Percentiles rank a stretch among this genome's conserved stretches.
Evolutionary conservation across 2,888 invertebrate species (phyloP).

Genomic region (Erynnis tages): DNA sequence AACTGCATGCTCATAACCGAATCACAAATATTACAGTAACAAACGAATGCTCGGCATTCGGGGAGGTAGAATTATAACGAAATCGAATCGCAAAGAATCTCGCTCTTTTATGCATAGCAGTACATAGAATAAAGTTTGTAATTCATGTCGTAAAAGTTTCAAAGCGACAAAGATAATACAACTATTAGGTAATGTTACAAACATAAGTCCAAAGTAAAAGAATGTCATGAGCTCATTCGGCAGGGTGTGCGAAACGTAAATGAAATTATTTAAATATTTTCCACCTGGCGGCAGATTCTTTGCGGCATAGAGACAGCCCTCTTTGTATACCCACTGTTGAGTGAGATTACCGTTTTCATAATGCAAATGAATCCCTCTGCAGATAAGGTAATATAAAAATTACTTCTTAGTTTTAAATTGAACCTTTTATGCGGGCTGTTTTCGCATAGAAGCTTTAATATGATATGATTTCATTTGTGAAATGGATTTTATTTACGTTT

Average conservation of each 20-base stretch:
- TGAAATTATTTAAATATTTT: conserved; percentile 49
- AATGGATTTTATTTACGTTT: no score
- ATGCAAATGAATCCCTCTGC: conserved; percentile 38
- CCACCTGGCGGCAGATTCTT: conserved; percentile 43
- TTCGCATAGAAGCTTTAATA: no score
- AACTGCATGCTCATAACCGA: no score
- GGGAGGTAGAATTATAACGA: no score
- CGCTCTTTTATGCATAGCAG: no score
- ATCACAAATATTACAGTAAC: no score
- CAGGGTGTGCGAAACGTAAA: conserved; percentile 44
- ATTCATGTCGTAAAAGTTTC: no score
- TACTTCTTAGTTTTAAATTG: conserved; percentile 14
- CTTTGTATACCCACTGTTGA: conserved; percentile 40
- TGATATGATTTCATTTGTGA: no score
- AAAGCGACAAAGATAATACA: no score
- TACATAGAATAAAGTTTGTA: no score
- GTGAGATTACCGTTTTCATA: conserved; percentile 36
- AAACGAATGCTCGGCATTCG: no score
- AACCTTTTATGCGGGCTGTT: conserved; percentile 4
- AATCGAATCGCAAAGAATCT: no score
- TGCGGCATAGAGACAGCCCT: conserved; percentile 35
- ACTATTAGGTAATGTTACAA: conserved; percentile 4
- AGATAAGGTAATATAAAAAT: conserved; percentile 24
- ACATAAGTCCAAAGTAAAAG: conserved; percentile 34
- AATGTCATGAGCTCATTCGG: conserved; percentile 21